Base-by-base conservation (phyloP, 2,113 vertebrate genomes). In the Euleptes europaea region DNA sequence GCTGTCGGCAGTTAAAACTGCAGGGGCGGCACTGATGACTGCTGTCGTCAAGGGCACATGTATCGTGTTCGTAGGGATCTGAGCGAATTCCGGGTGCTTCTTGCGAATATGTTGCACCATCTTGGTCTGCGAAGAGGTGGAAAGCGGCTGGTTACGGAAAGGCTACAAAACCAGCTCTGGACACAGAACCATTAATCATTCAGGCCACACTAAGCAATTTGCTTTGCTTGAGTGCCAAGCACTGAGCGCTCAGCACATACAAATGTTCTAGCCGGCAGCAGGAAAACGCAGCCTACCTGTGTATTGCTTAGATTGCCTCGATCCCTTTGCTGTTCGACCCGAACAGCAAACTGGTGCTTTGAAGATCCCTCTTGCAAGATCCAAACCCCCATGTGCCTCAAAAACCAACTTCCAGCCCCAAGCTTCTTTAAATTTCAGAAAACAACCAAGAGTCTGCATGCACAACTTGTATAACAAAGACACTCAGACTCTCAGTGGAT, bases 91-190 rank as follows among this genome's bases (percentile, higher is more conserved):
- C 0, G 98, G 98, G 89, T 99, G 99, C 89, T 99, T 99, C 94
- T 99, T 99, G 83, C 99, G 96, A 91, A 99, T 99, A 93, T 99
- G 99, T 47, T 99, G 99, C 10, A 99, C 99, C 99, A 99, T 99
- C 93, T 99, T 99, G 0, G 99, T 99, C 99, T 99, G 86, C 40
- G 80, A 38, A 73, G 69, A 80, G 63, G 75, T 26, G 33, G 40
- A 87, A 74, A 79, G 1, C 82, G 72, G 15, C 63, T 5, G 0
- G 0, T 86, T 65, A 78, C n/a, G 69, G 67, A 13, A 60, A 0
- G 1, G 38, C 4, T 84, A 83, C 72, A 47, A 83, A 6, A 66
- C 35, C 74, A 14, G 15, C 63, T 86, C 42, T 0, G 1, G 40
- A 80, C 47, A 69, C 71, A 0, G 0, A 77, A 82, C 54, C 86